Percentiles rank a stretch among this genome's conserved stretches.
phyloP scores from a whole-genome alignment of 2,888 invertebrate genomes.

The Gerosis bhagava region DNA sequence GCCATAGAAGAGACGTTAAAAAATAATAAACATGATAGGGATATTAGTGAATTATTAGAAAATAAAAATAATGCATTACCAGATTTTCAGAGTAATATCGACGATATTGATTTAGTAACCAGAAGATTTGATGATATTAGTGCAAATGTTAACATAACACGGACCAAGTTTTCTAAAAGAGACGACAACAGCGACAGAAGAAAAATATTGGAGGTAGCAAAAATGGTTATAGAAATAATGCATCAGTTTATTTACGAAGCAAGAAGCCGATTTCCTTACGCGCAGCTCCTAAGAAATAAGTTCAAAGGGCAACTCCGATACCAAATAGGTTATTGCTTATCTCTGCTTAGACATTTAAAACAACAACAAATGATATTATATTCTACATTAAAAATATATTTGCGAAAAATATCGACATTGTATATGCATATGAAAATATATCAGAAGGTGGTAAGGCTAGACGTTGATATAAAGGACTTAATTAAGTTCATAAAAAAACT shows the following conservation, averaged over 20 bases:
- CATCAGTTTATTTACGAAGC: conserved; percentile 47
- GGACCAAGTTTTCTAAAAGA: no score
- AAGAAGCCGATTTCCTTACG: conserved; percentile 42
- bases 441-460: conserved; percentile 42
- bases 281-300: conserved; percentile 44
- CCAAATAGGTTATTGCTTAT: conserved; percentile 46
- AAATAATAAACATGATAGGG: neutral
- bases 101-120: conserved; percentile 36
- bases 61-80: conserved; percentile 26
- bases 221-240: conserved; percentile 36
- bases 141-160: neutral
- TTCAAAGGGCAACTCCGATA: conserved; percentile 37
- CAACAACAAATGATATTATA: conserved; percentile 40
- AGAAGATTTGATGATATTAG: conserved; percentile 36
- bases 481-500: conserved; percentile 27
- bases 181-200: neutral
- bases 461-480: conserved; percentile 42
- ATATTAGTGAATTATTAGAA: conserved; percentile 27
- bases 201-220: no score
- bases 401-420: conserved; percentile 9
- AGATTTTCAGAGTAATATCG: conserved; percentile 33
- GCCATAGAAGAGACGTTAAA: no score
- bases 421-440: conserved; percentile 40
- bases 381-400: conserved; percentile 19
- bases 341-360: conserved; percentile 39